A percentile compares a stretch with the other conserved stretches of the same genome.
Conservation (phyloP, 1,140 invertebrate genomes). For the Macrotrachela quadricornifera region DNA sequence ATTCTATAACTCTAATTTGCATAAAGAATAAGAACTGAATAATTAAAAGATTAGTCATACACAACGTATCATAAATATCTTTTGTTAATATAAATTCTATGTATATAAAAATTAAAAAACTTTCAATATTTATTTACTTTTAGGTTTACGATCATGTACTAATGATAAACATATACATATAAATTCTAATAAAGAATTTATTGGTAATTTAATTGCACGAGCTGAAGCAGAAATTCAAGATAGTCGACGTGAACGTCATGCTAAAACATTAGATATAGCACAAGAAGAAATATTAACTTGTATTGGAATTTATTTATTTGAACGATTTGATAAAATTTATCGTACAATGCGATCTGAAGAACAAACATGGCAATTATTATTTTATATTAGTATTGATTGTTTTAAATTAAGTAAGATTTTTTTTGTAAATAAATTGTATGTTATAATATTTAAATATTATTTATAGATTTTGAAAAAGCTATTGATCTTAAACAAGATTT, state of each 20-base stretch:
- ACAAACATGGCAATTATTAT: conserved; percentile 66
- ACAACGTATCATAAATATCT: too few species aligned
- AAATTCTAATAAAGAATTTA: conserved; percentile 59
- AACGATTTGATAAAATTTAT: conserved; percentile 59
- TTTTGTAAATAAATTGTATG: too few species aligned
- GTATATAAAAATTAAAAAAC: neutral
- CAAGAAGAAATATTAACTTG: conserved; percentile 83
- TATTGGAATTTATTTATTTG: conserved; percentile 68
- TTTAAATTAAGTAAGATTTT: too few species aligned
- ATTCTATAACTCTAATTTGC: too few species aligned
- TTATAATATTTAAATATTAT: too few species aligned
- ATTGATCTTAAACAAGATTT: too few species aligned
- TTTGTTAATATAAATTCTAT: too few species aligned
- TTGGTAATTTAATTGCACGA: conserved; percentile 56
- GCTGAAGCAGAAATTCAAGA: conserved; percentile 47
- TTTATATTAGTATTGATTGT: conserved; percentile 31
- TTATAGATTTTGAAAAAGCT: too few species aligned
- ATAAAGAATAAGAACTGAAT: too few species aligned
- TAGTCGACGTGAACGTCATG: conserved; percentile 59
- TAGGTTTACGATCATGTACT: neutral
- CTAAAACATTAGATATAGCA: conserved; percentile 76
- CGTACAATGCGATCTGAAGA: conserved; percentile 64
- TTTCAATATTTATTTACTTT: neutral
- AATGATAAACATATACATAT: conserved; percentile 53
- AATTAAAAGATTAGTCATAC: too few species aligned